These are phyloP conservation scores for Trichogramma evanescens DNA, from an alignment of 2,888 invertebrate species.

Conservation along the genomic window DNA sequence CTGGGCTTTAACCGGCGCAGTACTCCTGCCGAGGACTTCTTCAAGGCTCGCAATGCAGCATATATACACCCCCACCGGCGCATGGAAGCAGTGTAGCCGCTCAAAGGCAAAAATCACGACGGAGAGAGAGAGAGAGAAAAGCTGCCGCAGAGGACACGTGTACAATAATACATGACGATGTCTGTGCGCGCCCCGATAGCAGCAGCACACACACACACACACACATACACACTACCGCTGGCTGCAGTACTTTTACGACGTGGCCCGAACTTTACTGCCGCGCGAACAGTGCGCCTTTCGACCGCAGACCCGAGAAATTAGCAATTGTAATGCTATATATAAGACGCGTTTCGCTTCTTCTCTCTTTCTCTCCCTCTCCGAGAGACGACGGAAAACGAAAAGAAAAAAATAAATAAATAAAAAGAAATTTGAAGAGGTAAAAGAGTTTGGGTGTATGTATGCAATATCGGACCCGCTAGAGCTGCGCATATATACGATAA, in stretches of 20 bases:
- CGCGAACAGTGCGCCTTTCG: conserved; percentile 33
- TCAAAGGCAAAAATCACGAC: too few relatives aligned
- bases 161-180: conserved; percentile 4
- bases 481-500: neutral
- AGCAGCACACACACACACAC: neutral
- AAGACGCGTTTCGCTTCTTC: conserved; percentile 28
- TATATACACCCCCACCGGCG: too few relatives aligned
- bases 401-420: conserved; percentile 18
- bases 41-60: too few relatives aligned
- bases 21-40: too few relatives aligned
- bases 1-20: too few relatives aligned
- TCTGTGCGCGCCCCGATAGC: neutral
- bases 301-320: conserved; percentile 31
- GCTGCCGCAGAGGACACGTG: too few relatives aligned
- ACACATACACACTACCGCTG: conserved; percentile 1
- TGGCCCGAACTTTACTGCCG: conserved; percentile 37
- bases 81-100: too few relatives aligned
- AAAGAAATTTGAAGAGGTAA: conserved; percentile 8
- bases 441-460: conserved; percentile 4
- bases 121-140: too few relatives aligned
- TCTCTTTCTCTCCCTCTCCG: too few relatives aligned
- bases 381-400: conserved; percentile 20
- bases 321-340: conserved; percentile 44
- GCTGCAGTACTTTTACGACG: conserved; percentile 36
- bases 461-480: neutral